Evolutionary conservation across 2,797 vertebrate genomes (phyloP).

Genomic region (Pseudocheirus occidentalis): DNA sequence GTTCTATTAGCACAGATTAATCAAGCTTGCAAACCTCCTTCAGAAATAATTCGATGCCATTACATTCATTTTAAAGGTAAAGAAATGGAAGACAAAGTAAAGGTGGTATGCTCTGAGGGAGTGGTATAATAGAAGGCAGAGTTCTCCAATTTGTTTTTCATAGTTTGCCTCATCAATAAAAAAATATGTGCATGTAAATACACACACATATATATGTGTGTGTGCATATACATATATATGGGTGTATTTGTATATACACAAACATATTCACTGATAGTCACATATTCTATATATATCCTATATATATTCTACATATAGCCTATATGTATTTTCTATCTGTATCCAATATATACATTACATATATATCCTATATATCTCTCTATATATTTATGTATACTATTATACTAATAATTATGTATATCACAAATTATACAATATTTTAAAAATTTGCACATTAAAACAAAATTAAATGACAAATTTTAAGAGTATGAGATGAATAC

Average conservation of each 20-base stretch:
- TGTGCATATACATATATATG: rapidly evolving
- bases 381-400: no score
- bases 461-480: neutral
- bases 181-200: neutral
- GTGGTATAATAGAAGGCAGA: neutral
- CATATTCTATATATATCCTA: no score
- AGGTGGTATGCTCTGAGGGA: neutral
- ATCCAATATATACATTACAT: no score
- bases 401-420: neutral
- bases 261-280: no score
- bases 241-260: no score
- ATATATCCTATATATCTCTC: no score
- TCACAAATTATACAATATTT: neutral
- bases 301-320: no score
- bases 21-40: neutral
- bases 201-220: no score
- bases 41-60: neutral
- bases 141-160: neutral
- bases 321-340: no score
- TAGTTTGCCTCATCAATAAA: neutral
- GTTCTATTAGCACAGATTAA: neutral
- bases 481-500: neutral
- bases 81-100: neutral
- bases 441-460: neutral
- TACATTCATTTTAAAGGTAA: neutral